Base-by-base conservation (phyloP, 2,888 invertebrate species). In the Blera fallax region DNA sequence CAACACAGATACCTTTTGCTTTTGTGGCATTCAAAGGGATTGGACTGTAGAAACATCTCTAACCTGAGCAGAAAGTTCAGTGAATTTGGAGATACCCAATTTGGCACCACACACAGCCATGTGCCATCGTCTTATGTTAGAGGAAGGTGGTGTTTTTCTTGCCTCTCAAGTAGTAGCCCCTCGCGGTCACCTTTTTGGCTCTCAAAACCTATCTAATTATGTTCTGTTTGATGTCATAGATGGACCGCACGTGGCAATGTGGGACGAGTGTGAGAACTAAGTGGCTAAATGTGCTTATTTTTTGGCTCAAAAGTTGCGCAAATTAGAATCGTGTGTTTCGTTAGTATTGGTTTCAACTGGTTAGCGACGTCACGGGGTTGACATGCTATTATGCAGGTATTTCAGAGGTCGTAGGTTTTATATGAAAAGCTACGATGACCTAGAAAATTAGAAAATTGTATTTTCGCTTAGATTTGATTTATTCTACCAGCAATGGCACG, bases 211-310 rank as follows among this genome's bases (percentile, higher is more conserved):
- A 74, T 74, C 56, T 82, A 82, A 82, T 65, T 82, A 72, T 70
- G 77, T 77, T 56, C 34, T 43, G 50, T 82, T 77, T 64, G 77
- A 77, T 77, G 82, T 58, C 77, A 65, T 54, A 77, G 58, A 76
- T 58, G 77, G 56, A 72, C 82, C 18, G 50, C 70, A 77, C 69
- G 64, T 77, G 70, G 62, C 64, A 21, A 21, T 34, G 18, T 11
- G 43, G 64, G 34, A 14, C 43, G 48, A 14, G 34, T 45, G 60
- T 34, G n/a, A 34, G 50, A 14, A 45, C 34, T 58, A 45, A 24
- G 16, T 50, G 16, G 10, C 50, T 14, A 29, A 6, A 24, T 32
- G 37, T 45, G 58, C 16, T 14, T 72, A 24, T 45, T 27, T 50
- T 58, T 37, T 43, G 45, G 58, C 58, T 29, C 32, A 24, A 34